phyloP scores from a whole-genome alignment of 2,797 vertebrate species.

The Percopsis omiscomaycus region DNA sequence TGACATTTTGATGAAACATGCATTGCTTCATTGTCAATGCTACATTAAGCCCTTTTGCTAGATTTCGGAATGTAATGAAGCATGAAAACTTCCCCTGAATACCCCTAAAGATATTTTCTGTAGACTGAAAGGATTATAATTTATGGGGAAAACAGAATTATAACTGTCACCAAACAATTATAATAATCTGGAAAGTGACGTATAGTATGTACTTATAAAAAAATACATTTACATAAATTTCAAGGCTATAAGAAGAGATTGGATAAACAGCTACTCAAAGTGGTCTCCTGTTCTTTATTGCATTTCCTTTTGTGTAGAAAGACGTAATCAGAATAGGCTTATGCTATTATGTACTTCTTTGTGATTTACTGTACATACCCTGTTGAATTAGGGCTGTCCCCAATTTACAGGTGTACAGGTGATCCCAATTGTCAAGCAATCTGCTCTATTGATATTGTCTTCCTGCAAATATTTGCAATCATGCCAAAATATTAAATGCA shows the following conservation, averaged over 20 bases:
- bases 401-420: constrained; percentile 18
- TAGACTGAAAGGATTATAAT: constrained; percentile 28
- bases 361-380: constrained; percentile 8
- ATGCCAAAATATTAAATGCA: background rate
- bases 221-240: constrained; percentile 28
- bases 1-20: constrained; percentile 50
- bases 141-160: constrained; percentile 19
- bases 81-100: constrained; percentile 43
- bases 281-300: constrained; percentile 66
- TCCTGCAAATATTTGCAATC: constrained; percentile 8
- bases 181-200: constrained; percentile 28
- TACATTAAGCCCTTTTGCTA: constrained; percentile 74
- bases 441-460: background rate
- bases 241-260: constrained; percentile 58
- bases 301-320: constrained; percentile 52
- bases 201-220: constrained; percentile 10
- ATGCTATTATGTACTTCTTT: constrained; percentile 31
- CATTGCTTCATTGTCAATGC: constrained; percentile 52
- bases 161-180: constrained; percentile 24
- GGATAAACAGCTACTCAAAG: constrained; percentile 34
- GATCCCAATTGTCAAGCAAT: constrained; percentile 9
- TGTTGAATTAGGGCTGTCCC: constrained; percentile 15
- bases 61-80: constrained; percentile 74
- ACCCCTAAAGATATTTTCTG: constrained; percentile 29
- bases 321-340: constrained; percentile 25